These are phyloP conservation scores for Bombylius discolor DNA, from an alignment of 2,888 invertebrate species.

Conservation along the genomic window DNA sequence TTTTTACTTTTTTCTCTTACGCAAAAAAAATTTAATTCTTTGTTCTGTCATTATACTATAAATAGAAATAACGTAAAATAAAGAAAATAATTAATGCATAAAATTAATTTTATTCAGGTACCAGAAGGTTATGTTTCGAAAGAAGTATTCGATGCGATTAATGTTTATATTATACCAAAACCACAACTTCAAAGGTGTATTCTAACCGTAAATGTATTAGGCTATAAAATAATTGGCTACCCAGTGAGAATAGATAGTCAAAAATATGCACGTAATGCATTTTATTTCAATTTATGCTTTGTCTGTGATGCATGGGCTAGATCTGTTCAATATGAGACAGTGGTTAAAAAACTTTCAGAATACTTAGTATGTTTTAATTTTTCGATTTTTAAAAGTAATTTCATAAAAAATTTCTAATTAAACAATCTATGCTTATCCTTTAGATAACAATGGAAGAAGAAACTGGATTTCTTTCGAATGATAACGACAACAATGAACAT, in stretches of 20 bases:
- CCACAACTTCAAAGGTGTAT: slow-evolving; percentile 79
- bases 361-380: slow-evolving; percentile 52
- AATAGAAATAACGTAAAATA: no score
- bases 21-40: no score
- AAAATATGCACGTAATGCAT: slow-evolving; percentile 85
- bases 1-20: neutral
- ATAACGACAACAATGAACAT: slow-evolving; percentile 48
- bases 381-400: neutral
- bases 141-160: slow-evolving; percentile 86
- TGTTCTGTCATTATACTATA: no score
- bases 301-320: slow-evolving; percentile 82
- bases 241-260: slow-evolving; percentile 81
- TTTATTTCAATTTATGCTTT: slow-evolving; percentile 89
- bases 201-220: slow-evolving; percentile 69
- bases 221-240: slow-evolving; percentile 83
- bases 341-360: slow-evolving; percentile 86
- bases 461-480: slow-evolving; percentile 65
- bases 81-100: no score
- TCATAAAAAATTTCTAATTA: no score
- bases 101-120: slow-evolving; percentile 41
- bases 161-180: slow-evolving; percentile 91
- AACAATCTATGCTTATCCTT: neutral
- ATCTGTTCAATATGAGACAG: slow-evolving; percentile 85
- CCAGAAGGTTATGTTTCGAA: slow-evolving; percentile 85
- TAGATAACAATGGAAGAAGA: slow-evolving; percentile 77